Conservation (phyloP, 2,113 vertebrate species). For the Pao palembangensis region DNA sequence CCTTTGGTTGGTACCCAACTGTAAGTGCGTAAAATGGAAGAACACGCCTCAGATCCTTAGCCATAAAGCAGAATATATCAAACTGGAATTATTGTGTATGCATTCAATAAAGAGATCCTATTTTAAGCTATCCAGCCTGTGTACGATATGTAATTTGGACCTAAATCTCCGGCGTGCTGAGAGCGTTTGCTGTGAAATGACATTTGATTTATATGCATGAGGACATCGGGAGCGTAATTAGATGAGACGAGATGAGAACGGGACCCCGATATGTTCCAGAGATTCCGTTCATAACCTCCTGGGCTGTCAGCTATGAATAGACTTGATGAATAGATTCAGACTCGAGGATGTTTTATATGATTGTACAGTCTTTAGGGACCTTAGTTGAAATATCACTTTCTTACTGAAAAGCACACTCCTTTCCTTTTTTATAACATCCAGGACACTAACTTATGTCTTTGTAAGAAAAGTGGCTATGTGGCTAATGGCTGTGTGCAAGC, state of each 20-base stretch:
- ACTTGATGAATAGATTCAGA: slow-evolving; percentile 50
- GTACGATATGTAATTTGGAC: slow-evolving; percentile 18
- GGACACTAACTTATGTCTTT: no score
- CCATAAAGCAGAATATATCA: slow-evolving; percentile 30
- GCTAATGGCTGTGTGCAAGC: no score
- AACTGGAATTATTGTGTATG: slow-evolving; percentile 30
- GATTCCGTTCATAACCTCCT: slow-evolving; percentile 36
- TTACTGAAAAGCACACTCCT: neutral
- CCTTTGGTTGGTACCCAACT: slow-evolving; percentile 57
- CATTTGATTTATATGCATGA: slow-evolving; percentile 31
- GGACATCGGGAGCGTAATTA: slow-evolving; percentile 33
- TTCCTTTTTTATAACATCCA: neutral
- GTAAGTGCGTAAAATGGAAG: slow-evolving; percentile 22
- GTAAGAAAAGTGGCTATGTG: no score
- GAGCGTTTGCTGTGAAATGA: slow-evolving; percentile 26
- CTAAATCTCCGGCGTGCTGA: neutral
- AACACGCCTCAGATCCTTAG: slow-evolving; percentile 38
- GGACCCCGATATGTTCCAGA: slow-evolving; percentile 6
- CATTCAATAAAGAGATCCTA: slow-evolving; percentile 55
- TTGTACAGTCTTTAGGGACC: neutral
- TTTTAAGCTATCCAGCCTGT: slow-evolving; percentile 50
- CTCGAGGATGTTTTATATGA: slow-evolving; percentile 13
- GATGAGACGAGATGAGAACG: slow-evolving; percentile 38
- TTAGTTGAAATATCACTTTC: neutral
- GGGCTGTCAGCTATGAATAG: slow-evolving; percentile 53